Evolutionary conservation across 30 jellyfish, hydroid and myxozoan species (phyloP).

Genomic region (Aurelia sp.): DNA sequence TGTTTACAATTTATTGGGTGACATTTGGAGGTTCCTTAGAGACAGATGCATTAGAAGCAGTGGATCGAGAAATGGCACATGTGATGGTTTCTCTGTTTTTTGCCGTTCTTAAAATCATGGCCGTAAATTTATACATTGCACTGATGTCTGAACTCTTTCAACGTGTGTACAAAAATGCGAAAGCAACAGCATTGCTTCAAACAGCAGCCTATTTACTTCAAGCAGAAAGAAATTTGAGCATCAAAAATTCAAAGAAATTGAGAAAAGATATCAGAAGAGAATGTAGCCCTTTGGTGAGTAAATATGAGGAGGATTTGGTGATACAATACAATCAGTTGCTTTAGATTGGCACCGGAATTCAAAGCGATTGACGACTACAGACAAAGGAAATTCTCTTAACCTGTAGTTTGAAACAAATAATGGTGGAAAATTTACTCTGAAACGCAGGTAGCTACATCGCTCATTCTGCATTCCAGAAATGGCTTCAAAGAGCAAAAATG

Average conservation of each 20-base stretch:
- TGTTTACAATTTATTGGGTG: constrained; percentile 27
- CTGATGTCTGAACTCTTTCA: constrained; percentile 31
- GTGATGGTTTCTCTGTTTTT: constrained; percentile 29
- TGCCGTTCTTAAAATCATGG: constrained; percentile 46
- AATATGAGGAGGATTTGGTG: too few species aligned
- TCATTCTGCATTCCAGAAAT: too few species aligned
- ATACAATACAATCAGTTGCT: too few species aligned
- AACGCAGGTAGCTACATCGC: too few species aligned
- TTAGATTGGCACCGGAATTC: too few species aligned
- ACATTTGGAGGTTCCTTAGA: constrained; percentile 35
- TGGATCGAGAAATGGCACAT: constrained; percentile 35
- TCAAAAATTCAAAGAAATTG: constrained; percentile 2
- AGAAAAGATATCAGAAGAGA: constrained; percentile 41
- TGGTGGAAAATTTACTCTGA: too few species aligned
- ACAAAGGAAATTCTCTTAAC: too few species aligned
- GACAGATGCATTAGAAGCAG: constrained; percentile 30
- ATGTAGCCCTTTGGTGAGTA: constrained; percentile 67
- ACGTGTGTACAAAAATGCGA: constrained; percentile 65
- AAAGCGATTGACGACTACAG: too few species aligned
- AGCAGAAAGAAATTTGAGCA: constrained; percentile 47
- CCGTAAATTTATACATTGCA: constrained; percentile 53
- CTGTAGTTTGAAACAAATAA: too few species aligned
- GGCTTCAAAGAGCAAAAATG: too few species aligned
- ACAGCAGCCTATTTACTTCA: constrained; percentile 46
- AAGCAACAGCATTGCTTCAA: constrained; percentile 69